Evolutionary conservation across 2,113 vertebrate species (phyloP), one percentile per base, ranked within the genome.

Genomic region (Elephantulus edwardii): DNA sequence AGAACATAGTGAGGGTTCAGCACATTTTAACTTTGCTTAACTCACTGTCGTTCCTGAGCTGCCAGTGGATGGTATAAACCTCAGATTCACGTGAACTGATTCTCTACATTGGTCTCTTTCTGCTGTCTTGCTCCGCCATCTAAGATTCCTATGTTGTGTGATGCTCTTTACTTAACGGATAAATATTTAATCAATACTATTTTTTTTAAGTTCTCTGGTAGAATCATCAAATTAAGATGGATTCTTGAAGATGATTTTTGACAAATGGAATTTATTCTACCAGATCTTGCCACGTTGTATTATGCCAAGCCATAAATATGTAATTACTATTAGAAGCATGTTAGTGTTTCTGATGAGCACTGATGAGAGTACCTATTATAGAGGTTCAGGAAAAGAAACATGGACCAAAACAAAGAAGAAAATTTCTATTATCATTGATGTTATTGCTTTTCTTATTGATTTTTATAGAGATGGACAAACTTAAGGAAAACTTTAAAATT

Each of bases 141-240:
- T 60, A 26, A 3, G 56, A 60, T 60, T n/a, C n/a, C 24, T 70
- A 17, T 44, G 19, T 68, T 58, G 8, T 10, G 1, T 40, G 60
- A 26, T 11, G 20, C 5, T 72, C 16, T 91, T 86, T 54, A 54
- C 48, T 70, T 92, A 68, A 91, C 19, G 52, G 83, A 70, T 52
- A 11, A 81, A 22, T 87, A 86, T 89, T 81, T 13, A 40, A 16
- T 82, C n/a, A 86, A 77, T 6, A 79, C 19, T 48, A 92, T 62
- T 62, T 13, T 62, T 13, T 3, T 40, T 6, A 7, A 14, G 44
- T 62, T 5, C 28, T 26, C 5, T 82, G 13, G 6, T 42, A 48
- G 60, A 16, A 12, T 5, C 9, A 38, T 17, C 42, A 50, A 68
- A 88, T 88, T 66, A 62, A 40, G 11, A 81, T 89, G 33, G 16